Conservation (phyloP, 2,113 vertebrate genomes). For the Poecile atricapillus region DNA sequence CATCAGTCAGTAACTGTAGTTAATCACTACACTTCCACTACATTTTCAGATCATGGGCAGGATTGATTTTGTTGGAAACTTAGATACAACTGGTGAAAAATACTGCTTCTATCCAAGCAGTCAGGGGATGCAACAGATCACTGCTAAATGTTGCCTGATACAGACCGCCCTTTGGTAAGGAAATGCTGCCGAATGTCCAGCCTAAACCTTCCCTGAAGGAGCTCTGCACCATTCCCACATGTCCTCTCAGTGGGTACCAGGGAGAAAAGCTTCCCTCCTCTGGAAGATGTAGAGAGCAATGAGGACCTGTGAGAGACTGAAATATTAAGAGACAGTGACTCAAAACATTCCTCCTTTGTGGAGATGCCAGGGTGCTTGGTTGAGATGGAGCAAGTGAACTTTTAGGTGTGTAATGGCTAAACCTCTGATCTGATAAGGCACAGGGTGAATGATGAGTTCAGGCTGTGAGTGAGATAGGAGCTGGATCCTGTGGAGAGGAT, state of each 20-base stretch:
- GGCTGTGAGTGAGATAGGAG: not conserved
- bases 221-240: not conserved
- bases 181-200: not conserved
- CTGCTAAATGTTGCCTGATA: not conserved
- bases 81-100: not conserved
- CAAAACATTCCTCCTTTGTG: not conserved
- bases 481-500: not conserved
- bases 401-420: not conserved
- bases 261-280: not conserved
- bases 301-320: not conserved
- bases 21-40: not conserved
- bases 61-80: not conserved
- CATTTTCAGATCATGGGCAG: not conserved
- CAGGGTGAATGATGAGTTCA: not conserved
- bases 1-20: not conserved
- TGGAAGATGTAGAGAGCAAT: not conserved
- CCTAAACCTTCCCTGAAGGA: not conserved
- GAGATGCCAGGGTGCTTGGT: not conserved
- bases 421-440: not conserved
- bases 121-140: not conserved
- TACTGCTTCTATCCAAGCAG: not conserved
- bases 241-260: not conserved
- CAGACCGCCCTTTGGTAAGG: fast-evolving
- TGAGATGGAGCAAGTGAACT: not conserved
- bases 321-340: not conserved